A percentile compares a stretch with the other conserved stretches of the same genome.
Evolutionary conservation across 2,888 invertebrate species (phyloP).

Genomic region (Syrphus vitripennis): DNA sequence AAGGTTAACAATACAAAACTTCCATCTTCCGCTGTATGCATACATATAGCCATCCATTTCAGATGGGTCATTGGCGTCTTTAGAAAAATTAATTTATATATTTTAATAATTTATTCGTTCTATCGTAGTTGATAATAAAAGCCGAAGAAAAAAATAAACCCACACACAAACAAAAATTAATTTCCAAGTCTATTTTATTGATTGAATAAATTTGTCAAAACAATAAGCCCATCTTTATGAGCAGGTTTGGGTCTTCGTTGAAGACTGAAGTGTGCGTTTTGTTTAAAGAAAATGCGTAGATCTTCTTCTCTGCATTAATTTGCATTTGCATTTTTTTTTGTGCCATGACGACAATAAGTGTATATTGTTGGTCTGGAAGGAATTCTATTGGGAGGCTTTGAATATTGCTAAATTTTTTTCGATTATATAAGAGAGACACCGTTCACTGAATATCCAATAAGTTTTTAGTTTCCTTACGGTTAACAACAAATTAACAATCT

Average conservation of each 20-base stretch:
- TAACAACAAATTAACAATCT: constrained; percentile 51
- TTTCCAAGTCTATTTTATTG: neutral
- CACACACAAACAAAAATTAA: neutral
- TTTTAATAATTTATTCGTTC: constrained; percentile 25
- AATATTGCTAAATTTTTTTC: neutral
- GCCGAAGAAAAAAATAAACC: neutral
- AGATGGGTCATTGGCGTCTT: constrained; percentile 41
- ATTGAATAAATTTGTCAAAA: constrained; percentile 42
- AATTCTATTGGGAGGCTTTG: constrained; percentile 43
- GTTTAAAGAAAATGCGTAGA: constrained; percentile 24
- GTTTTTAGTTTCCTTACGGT: constrained; percentile 68
- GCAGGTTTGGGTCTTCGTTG: neutral
- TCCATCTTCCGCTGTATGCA: neutral
- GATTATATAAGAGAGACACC: constrained; percentile 46
- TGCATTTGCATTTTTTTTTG: constrained; percentile 55
- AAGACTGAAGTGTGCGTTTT: neutral
- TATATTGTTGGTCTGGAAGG: constrained; percentile 37
- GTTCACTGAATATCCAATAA: constrained; percentile 46
- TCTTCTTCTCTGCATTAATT: constrained; percentile 25
- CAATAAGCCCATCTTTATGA: constrained; percentile 18
- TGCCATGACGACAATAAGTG: no score
- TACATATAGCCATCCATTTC: no score
- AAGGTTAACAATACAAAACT: constrained; percentile 9
- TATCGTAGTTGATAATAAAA: neutral
- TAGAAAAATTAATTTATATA: neutral